Base-by-base conservation (phyloP, 2,113 vertebrate species). In the Chloroceryle aenea region DNA sequence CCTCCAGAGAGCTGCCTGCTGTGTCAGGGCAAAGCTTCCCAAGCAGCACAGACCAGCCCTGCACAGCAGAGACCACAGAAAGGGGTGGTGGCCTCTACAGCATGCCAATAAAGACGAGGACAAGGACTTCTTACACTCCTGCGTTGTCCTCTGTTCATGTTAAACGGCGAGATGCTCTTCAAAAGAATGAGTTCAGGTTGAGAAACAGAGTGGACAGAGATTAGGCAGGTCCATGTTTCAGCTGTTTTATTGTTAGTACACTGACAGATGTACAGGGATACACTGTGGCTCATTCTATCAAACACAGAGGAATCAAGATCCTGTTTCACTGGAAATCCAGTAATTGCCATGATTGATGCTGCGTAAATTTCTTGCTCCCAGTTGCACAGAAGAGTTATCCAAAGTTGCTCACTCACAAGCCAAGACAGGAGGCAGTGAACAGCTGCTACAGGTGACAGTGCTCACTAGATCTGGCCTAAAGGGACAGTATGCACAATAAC, bases 401-500 rank as follows among this genome's bases (percentile, higher is more conserved):
- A 64, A 48, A 21, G 20, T 43, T 30, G n/a, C 56, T 10, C 0
- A 0, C 32, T 26, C 62, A 18, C 27, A 14, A 15, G 76, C 20
- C 30, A 56, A 14, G 50, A 45, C 11, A 69, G 47, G 25, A 48
- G 74, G 62, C 47, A 23, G 4, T 23, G 9, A 5, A 4, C 5
- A 1, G 64, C 68, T 87, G 48, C 61, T 66, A 5, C 3, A 14
- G 20, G 52, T 63, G 53, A 53, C 6, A 76, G 77, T 2, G 0
- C 19, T 66, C 50, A 7, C 42, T 15, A 29, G 55, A 45, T 9
- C 45, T 14, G 56, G 36, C 61, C 36, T 67, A 27, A 64, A 78
- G 48, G 6, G 5, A 71, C 4, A 61, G 12, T 1, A 2, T 9
- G 19, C 64, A 27, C 55, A 61, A 2, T 1, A 34, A 16, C 11